phyloP scores from a whole-genome alignment of 64 coral and sea anemone species.

The Dendronephthya gigantea region DNA sequence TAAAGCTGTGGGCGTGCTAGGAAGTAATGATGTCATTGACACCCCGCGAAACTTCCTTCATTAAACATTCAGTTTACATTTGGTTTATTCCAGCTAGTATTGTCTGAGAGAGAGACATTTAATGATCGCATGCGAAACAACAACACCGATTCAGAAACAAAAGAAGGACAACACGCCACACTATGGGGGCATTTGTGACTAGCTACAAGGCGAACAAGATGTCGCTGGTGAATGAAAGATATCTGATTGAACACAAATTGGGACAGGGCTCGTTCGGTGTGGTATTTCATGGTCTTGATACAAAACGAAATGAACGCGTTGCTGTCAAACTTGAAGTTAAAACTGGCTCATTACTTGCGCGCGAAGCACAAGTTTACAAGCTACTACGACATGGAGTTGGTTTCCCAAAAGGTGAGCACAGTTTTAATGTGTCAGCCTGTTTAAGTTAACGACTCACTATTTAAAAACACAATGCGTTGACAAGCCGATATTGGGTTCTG shows the following conservation, averaged over 20 bases:
- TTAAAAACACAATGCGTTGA: no score
- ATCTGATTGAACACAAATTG: background rate
- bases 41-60: background rate
- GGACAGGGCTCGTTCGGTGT: constrained; percentile 14
- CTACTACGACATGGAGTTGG: background rate
- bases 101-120: background rate
- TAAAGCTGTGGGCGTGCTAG: background rate
- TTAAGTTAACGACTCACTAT: no score
- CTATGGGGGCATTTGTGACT: constrained; percentile 29
- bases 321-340: constrained; percentile 9
- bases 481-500: no score
- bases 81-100: no score
- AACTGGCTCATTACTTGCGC: background rate
- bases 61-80: background rate
- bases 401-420: background rate
- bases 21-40: background rate
- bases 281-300: background rate
- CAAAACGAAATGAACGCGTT: background rate
- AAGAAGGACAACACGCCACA: background rate
- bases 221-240: constrained; percentile 36
- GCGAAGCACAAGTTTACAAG: background rate
- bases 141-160: background rate
- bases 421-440: background rate
- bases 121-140: background rate
- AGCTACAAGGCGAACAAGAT: constrained; percentile 35